Evolutionary conservation across 2,888 invertebrate genomes (phyloP), one percentile per base, ranked within the genome.

Genomic region (Sarcophaga caerulescens): DNA sequence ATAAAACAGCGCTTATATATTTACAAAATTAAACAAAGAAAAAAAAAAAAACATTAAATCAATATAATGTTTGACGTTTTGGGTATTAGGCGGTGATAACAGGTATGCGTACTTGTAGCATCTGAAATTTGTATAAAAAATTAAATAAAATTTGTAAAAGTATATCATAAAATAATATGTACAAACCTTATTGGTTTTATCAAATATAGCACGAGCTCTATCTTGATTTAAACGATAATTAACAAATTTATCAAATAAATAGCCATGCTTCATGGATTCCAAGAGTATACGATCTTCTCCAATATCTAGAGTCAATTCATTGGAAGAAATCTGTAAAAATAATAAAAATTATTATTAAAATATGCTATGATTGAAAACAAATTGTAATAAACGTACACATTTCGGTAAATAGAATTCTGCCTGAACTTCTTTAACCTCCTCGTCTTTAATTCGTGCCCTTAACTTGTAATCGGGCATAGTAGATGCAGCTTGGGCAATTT

Each of bases 251-350:
- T 97, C 97, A 71, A 96, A 94, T 11, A 94, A 90, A 88, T 95
- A 95, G 87, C 94, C 95, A 85, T 94, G 92, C 62, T 94, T 94
- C 84, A 94, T 94, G 0, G 95, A 95, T 89, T 96, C 95, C 62
- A 97, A 91, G 14, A 96, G 93, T 81, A 97, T 94, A 83, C 97
- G 94, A 92, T 97, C 97, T 91, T 96, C 96, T n/a, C 96, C 96
- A 44, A 97, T 93, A 92, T 96, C 95, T 79, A 97, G 90, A 66
- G 94, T 94, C 60, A 96, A 90, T 90, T 96, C 96, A 88, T 94
- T 94, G 0, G 95, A 91, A 77, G 95, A 94, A 83, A 94, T 92
- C 95, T 96, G 90, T 73, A 87, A 87, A 84, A 35, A 76, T 62
- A 66, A 75, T 63, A 35, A 35, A 35, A 35, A 35, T 2, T 10